Evolutionary conservation across 23 tunicate species (phyloP).

Genomic region (Aplidium turbinatum): DNA sequence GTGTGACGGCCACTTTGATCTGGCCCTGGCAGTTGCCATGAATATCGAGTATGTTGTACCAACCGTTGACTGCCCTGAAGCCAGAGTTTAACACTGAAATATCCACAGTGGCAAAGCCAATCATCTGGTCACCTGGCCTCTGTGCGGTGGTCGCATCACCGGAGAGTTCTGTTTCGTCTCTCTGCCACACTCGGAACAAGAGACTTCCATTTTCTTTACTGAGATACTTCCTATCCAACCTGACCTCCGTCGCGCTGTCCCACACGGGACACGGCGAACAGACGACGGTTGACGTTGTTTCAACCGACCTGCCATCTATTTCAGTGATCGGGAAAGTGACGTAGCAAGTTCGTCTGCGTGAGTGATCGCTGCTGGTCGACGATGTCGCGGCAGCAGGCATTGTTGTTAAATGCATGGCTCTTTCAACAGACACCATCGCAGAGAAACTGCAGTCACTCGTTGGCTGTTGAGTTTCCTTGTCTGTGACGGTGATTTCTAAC

Average conservation of each 20-base stretch:
- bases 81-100: conserved; percentile 63
- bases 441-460: conserved; percentile 20
- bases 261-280: conserved; percentile 57
- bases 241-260: conserved; percentile 62
- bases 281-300: conserved; percentile 22
- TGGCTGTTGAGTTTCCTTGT: background rate
- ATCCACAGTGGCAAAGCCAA: conserved; percentile 87
- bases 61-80: conserved; percentile 79
- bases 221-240: conserved; percentile 39
- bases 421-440: conserved; percentile 65
- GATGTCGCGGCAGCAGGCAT: conserved; percentile 10
- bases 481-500: background rate
- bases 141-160: background rate
- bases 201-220: conserved; percentile 38
- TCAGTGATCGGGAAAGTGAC: conserved; percentile 38
- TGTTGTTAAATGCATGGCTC: conserved; percentile 76
- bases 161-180: conserved; percentile 11
- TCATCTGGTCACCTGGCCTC: conserved; percentile 45
- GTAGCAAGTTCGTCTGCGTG: conserved; percentile 30
- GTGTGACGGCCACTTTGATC: conserved; percentile 80
- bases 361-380: background rate
- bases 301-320: conserved; percentile 6
- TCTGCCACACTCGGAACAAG: conserved; percentile 66
- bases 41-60: conserved; percentile 86
- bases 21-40: conserved; percentile 92